phyloP scores from a whole-genome alignment of 2,797 vertebrate species.

The Thalassophryne amazonica region DNA sequence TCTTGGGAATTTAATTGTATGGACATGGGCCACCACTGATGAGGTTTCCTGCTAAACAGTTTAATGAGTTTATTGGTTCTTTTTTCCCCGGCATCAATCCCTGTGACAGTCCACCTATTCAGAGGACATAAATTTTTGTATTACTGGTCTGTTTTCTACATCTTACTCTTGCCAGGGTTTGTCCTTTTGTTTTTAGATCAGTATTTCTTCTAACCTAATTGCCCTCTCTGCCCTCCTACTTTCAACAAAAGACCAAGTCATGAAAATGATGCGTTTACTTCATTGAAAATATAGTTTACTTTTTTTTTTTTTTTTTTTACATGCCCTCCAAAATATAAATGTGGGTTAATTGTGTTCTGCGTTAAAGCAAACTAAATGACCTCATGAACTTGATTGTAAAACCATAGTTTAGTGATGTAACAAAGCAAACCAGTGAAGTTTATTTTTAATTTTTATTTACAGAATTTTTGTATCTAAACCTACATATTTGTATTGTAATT shows the following conservation, averaged over 20 bases:
- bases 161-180: constrained; percentile 7
- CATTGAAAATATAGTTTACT: constrained; percentile 25
- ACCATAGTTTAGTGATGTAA: constrained; percentile 82
- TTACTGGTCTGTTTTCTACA: constrained; percentile 12
- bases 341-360: constrained; percentile 71
- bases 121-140: constrained; percentile 17
- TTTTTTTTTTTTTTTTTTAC: constrained; percentile 42
- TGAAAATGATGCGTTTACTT: constrained; percentile 49
- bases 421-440: constrained; percentile 80
- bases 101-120: constrained; percentile 22
- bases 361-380: constrained; percentile 82
- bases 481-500: constrained; percentile 90
- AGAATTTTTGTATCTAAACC: constrained; percentile 87
- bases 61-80: constrained; percentile 41
- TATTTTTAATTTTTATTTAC: constrained; percentile 90
- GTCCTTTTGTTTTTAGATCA: constrained; percentile 11
- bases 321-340: constrained; percentile 60
- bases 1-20: constrained; percentile 23
- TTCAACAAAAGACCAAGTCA: constrained; percentile 31
- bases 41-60: constrained; percentile 40
- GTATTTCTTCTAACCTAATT: constrained; percentile 11
- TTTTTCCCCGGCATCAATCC: constrained; percentile 41
- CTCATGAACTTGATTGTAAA: constrained; percentile 87
- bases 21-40: constrained; percentile 23
- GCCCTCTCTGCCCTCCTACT: background rate